Conservation (phyloP, 1,140 invertebrate genomes). For the Zaprionus africanus region DNA sequence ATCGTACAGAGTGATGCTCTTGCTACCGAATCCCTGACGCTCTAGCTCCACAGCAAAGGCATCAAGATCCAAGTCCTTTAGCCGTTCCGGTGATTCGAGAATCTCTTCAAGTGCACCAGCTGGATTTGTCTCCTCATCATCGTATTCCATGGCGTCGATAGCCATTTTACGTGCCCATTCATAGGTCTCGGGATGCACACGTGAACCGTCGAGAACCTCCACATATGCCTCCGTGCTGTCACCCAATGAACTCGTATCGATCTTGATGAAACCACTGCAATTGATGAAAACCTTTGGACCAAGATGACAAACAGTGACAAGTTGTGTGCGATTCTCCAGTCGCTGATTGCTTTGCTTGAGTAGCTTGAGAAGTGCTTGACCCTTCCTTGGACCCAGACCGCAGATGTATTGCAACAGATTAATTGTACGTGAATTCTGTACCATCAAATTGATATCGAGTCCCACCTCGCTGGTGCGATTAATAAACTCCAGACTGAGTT, state of each 20-base stretch:
- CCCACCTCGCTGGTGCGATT: conserved; percentile 98
- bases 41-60: conserved; percentile 99
- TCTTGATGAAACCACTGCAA: conserved; percentile 99
- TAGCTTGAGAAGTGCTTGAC: conserved; percentile 94
- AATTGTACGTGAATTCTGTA: conserved; percentile 93
- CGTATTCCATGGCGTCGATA: conserved; percentile 99
- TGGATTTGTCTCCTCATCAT: conserved; percentile 98
- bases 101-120: conserved; percentile 99
- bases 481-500: conserved; percentile 96
- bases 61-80: conserved; percentile 99
- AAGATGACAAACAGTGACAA: conserved; percentile 98
- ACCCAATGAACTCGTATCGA: conserved; percentile 97
- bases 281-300: conserved; percentile 99
- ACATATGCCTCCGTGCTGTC: conserved; percentile 97
- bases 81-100: conserved; percentile 95
- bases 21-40: conserved; percentile 97
- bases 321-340: conserved; percentile 96
- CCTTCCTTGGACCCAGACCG: conserved; percentile 98
- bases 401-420: conserved; percentile 99
- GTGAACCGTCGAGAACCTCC: conserved; percentile 98
- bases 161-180: conserved; percentile 99
- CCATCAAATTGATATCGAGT: conserved; percentile 98
- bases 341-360: conserved; percentile 97
- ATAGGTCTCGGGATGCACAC: conserved; percentile 99
- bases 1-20: conserved; percentile 98